Evolutionary conservation across 1,140 invertebrate genomes (phyloP).

Genomic region (Globodera ellingtonae): DNA sequence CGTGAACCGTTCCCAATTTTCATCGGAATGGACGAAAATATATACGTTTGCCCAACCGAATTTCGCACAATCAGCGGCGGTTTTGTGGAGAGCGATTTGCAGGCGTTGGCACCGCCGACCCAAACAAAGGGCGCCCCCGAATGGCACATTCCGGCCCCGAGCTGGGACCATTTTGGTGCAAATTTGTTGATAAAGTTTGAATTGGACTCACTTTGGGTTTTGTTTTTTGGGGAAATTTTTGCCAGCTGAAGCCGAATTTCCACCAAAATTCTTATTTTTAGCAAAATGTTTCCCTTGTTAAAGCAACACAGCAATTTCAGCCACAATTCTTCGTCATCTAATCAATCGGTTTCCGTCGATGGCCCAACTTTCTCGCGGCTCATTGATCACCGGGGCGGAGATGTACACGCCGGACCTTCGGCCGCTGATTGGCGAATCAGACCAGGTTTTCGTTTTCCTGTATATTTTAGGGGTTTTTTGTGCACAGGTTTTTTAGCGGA

Average conservation of each 20-base stretch:
- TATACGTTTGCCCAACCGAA: constrained; percentile 51
- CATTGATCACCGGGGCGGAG: constrained; percentile 83
- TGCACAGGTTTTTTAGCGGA: no score
- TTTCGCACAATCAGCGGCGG: constrained; percentile 58
- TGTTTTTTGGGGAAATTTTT: no score
- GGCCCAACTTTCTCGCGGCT: constrained; percentile 73
- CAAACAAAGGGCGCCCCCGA: constrained; percentile 44
- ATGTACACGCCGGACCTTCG: constrained; percentile 82
- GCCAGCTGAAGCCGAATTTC: no score
- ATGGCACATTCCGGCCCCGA: constrained; percentile 57
- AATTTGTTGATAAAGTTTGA: background rate
- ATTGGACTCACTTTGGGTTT: no score
- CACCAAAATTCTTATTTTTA: no score
- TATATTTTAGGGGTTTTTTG: background rate
- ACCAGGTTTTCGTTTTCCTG: constrained; percentile 72
- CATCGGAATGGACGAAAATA: constrained; percentile 51
- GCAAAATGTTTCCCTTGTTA: constrained; percentile 3
- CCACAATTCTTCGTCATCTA: constrained; percentile 81
- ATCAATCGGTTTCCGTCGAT: constrained; percentile 81
- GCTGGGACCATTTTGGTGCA: constrained; percentile 87
- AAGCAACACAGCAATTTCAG: constrained; percentile 34
- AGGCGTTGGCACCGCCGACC: constrained; percentile 40
- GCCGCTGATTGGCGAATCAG: constrained; percentile 80
- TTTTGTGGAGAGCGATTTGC: constrained; percentile 54
- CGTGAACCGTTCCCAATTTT: constrained; percentile 49